Evolutionary conservation across 2,113 vertebrate species (phyloP).

Genomic region (Ascaphus truei): DNA sequence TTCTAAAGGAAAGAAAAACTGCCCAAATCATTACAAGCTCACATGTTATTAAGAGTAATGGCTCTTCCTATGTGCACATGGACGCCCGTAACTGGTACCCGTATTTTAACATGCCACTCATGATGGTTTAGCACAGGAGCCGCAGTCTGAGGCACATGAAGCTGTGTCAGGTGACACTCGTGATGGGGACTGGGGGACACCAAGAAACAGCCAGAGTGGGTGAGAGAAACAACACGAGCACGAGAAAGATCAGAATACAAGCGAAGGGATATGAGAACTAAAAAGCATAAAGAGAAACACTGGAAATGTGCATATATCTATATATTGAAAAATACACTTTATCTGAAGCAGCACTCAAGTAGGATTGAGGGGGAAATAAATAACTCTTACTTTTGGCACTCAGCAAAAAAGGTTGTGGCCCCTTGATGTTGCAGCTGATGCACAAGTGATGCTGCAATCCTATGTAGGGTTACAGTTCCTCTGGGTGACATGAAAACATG

Average conservation of each 20-base stretch:
- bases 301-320: conserved; percentile 20
- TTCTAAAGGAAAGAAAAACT: conserved; percentile 1
- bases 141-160: neutral
- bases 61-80: conserved; percentile 3
- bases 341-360: conserved; percentile 30
- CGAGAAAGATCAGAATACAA: neutral
- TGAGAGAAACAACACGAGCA: neutral
- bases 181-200: neutral
- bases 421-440: conserved; percentile 34
- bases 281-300: conserved; percentile 11
- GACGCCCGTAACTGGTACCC: no score
- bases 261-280: neutral
- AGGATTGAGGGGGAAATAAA: conserved; percentile 22
- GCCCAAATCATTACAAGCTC: conserved; percentile 12
- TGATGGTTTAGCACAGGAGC: neutral
- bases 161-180: neutral
- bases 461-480: conserved; percentile 36
- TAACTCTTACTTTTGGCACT: conserved; percentile 37
- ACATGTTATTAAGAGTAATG: neutral
- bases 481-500: conserved; percentile 38
- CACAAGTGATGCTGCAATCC: conserved; percentile 35
- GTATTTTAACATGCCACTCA: neutral
- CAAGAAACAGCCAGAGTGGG: conserved; percentile 13
- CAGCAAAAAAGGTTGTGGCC: conserved; percentile 35
- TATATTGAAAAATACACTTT: conserved; percentile 22